Evolutionary conservation across 2,888 invertebrate genomes (phyloP).

Genomic region (Eilema depressum): DNA sequence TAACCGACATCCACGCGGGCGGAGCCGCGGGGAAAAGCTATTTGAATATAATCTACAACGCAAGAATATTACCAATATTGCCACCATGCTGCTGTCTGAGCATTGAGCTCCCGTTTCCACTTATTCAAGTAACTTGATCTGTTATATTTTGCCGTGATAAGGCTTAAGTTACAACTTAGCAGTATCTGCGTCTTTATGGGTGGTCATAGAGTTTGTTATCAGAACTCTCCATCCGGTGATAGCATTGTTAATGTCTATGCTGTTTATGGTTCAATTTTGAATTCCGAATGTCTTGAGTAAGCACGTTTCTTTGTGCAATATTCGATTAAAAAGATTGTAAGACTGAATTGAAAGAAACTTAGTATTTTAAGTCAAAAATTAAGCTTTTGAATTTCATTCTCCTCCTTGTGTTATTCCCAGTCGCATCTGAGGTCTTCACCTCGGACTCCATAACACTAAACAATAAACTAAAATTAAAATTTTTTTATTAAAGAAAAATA

Average conservation of each 20-base stretch:
- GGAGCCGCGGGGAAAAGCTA: too few relatives aligned
- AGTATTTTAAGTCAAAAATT: too few relatives aligned
- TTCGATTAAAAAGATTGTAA: conserved; percentile 1
- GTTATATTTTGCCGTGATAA: conserved; percentile 37
- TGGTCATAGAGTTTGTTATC: conserved; percentile 41
- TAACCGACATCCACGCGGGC: too few relatives aligned
- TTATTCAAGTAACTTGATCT: conserved; percentile 17
- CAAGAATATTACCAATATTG: not conserved
- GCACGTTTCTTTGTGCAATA: not conserved
- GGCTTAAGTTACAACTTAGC: conserved; percentile 35
- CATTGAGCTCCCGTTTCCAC: conserved; percentile 3
- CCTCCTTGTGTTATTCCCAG: too few relatives aligned
- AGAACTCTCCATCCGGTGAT: conserved; percentile 45
- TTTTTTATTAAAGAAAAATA: too few relatives aligned
- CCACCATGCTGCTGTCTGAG: not conserved
- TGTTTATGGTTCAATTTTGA: conserved; percentile 14
- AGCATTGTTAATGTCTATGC: conserved; percentile 20
- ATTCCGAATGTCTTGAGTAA: conserved; percentile 12
- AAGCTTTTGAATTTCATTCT: too few relatives aligned
- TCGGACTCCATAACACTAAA: too few relatives aligned
- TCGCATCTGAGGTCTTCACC: too few relatives aligned
- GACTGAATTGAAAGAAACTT: not conserved
- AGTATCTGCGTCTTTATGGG: conserved; percentile 24
- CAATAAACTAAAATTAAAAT: too few relatives aligned
- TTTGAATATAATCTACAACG: not conserved